Conservation (phyloP, 2,888 invertebrate species). For the Sminthurinus aureus region DNA sequence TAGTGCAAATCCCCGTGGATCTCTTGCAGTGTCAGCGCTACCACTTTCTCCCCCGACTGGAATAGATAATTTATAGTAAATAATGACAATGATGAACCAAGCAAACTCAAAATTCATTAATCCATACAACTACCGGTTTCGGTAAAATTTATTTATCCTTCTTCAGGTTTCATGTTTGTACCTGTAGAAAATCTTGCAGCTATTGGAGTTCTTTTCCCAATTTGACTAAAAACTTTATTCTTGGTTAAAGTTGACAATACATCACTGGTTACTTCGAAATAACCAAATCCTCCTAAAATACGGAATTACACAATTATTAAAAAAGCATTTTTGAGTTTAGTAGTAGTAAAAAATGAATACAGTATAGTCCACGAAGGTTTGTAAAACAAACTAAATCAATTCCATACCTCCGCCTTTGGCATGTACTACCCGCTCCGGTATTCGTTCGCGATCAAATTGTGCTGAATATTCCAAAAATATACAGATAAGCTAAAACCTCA, state of each 20-base stretch:
- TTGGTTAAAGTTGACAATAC: slow-evolving; percentile 68
- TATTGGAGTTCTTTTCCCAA: slow-evolving; percentile 82
- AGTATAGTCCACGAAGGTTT: too few relatives aligned
- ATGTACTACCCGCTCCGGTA: slow-evolving; percentile 79
- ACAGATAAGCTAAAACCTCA: too few relatives aligned
- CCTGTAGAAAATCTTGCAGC: slow-evolving; percentile 82
- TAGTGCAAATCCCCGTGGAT: slow-evolving; percentile 66
- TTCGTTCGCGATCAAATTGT: slow-evolving; percentile 72
- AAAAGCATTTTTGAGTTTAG: too few relatives aligned
- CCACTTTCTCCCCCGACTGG: slow-evolving; percentile 87
- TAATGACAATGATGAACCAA: too few relatives aligned
- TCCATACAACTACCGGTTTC: too few relatives aligned
- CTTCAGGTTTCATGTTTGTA: too few relatives aligned
- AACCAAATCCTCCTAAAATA: slow-evolving; percentile 76
- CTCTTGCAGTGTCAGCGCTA: slow-evolving; percentile 69
- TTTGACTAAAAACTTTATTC: slow-evolving; percentile 77
- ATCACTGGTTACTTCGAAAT: slow-evolving; percentile 88
- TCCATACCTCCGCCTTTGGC: slow-evolving; percentile 78
- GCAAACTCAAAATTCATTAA: too few relatives aligned
- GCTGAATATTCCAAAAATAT: slow-evolving; percentile 62
- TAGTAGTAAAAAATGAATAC: too few relatives aligned
- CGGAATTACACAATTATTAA: too few relatives aligned
- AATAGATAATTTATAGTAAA: too few relatives aligned
- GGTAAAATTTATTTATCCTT: too few relatives aligned
- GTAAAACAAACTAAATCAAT: slow-evolving; percentile 72